A percentile compares a stretch with the other conserved stretches of the same genome.
Evolutionary conservation across 2,113 vertebrate species (phyloP).

Genomic region (Pedionomus torquatus): DNA sequence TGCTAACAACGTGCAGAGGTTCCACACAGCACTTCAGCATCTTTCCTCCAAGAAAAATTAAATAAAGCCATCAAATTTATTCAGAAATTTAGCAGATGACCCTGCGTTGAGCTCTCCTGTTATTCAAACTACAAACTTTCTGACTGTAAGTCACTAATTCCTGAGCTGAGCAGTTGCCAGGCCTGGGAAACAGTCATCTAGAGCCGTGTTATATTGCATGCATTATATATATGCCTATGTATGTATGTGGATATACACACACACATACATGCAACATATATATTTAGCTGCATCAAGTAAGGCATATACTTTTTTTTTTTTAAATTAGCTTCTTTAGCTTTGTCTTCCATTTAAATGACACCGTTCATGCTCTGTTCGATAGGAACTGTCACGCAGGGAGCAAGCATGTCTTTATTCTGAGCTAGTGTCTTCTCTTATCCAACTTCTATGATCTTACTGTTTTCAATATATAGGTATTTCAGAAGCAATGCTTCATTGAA

Average conservation of each 20-base stretch:
- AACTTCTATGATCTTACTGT: background rate
- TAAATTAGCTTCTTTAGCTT: background rate
- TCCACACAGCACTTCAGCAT: background rate
- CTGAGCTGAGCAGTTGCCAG: background rate
- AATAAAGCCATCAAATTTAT: background rate
- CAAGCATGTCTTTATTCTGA: background rate
- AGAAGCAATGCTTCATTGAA: background rate
- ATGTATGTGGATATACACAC: background rate
- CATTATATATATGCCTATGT: background rate
- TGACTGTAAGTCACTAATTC: background rate
- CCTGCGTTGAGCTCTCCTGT: background rate
- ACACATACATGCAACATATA: background rate
- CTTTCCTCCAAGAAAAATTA: background rate
- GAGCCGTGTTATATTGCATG: background rate
- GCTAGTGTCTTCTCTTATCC: background rate
- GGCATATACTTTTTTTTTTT: background rate
- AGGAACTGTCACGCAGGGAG: background rate
- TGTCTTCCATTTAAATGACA: background rate
- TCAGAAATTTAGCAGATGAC: background rate
- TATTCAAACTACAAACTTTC: background rate
- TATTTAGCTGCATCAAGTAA: background rate
- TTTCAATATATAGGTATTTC: background rate
- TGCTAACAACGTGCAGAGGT: background rate
- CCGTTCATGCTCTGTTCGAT: background rate
- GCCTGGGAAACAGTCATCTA: background rate